A percentile compares a stretch with the other conserved stretches of the same genome.
These are phyloP conservation scores for Drosophila niveifrons DNA, from an alignment of 2,888 invertebrate genomes.

Conservation along the genomic window DNA sequence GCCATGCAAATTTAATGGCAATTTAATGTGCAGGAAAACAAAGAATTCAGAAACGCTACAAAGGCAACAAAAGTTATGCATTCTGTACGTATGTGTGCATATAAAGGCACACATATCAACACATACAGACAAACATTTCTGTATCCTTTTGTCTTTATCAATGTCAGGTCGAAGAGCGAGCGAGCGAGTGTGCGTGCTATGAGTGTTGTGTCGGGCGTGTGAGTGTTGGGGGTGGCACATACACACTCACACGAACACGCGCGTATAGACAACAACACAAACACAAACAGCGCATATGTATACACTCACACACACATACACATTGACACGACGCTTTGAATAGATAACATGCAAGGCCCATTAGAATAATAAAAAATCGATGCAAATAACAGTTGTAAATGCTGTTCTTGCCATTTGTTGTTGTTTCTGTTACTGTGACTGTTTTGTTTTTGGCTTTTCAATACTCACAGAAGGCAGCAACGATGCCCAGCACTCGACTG, in stretches of 20 bases:
- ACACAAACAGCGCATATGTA: constrained; percentile 33
- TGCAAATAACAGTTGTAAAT: constrained; percentile 58
- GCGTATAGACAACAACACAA: background rate
- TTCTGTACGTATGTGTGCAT: background rate
- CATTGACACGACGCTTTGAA: constrained; percentile 39
- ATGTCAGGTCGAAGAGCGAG: constrained; percentile 68
- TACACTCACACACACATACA: constrained; percentile 43
- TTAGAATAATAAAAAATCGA: constrained; percentile 79
- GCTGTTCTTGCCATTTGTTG: constrained; percentile 22
- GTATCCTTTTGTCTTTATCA: constrained; percentile 78
- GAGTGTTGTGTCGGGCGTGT: constrained; percentile 41
- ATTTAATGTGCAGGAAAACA: constrained; percentile 38
- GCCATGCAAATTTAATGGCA: constrained; percentile 36
- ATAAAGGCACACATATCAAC: constrained; percentile 24
- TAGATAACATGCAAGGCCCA: constrained; percentile 68
- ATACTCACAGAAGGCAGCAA: constrained; percentile 93
- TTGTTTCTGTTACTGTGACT: constrained; percentile 12
- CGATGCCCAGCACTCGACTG: constrained; percentile 92
- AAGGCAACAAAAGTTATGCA: constrained; percentile 6
- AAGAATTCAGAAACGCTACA: constrained; percentile 14
- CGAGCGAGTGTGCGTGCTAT: constrained; percentile 42
- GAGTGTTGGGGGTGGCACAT: constrained; percentile 31
- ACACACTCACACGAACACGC: constrained; percentile 20
- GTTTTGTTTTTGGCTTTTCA: background rate
- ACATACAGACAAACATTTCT: constrained; percentile 57